These are phyloP conservation scores for Hippoglossus hippoglossus DNA, from an alignment of 2,797 vertebrate species.

Conservation along the genomic window DNA sequence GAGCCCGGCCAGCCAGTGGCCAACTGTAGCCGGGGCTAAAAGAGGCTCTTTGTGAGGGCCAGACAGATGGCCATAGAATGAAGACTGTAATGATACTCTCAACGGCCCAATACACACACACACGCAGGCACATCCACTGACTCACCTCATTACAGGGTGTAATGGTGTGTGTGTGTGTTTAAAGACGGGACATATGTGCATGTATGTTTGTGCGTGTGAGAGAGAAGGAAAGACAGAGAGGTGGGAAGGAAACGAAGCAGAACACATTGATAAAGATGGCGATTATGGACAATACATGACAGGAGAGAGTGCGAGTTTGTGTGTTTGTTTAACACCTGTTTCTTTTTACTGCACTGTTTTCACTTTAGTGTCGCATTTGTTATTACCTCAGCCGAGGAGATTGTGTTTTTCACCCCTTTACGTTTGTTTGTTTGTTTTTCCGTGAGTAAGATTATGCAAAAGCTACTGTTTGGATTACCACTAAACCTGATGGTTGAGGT, in stretches of 20 bases:
- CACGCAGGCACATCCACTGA: constrained; percentile 35
- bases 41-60: constrained; percentile 75
- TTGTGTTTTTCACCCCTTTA: not conserved
- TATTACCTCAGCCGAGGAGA: too few species aligned
- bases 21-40: constrained; percentile 79
- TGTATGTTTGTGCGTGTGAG: constrained; percentile 18
- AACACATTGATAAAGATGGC: constrained; percentile 49
- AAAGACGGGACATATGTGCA: constrained; percentile 26
- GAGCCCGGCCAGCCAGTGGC: constrained; percentile 75
- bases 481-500: too few species aligned
- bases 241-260: constrained; percentile 45
- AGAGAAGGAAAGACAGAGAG: constrained; percentile 4
- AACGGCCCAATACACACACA: constrained; percentile 48
- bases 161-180: constrained; percentile 30
- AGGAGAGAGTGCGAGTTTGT: not conserved
- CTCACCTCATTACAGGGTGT: constrained; percentile 59
- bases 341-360: constrained; percentile 16
- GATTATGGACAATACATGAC: constrained; percentile 45
- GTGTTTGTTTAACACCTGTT: constrained; percentile 20
- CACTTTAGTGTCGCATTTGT: constrained; percentile 2
- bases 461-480: too few species aligned
- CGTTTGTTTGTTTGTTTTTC: too few species aligned
- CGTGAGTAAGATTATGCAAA: too few species aligned
- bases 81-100: constrained; percentile 82
- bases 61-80: constrained; percentile 81